Evolutionary conservation across 2,113 vertebrate species (phyloP), one percentile per base, ranked within the genome.

Genomic region (Aleadryas rufinucha): DNA sequence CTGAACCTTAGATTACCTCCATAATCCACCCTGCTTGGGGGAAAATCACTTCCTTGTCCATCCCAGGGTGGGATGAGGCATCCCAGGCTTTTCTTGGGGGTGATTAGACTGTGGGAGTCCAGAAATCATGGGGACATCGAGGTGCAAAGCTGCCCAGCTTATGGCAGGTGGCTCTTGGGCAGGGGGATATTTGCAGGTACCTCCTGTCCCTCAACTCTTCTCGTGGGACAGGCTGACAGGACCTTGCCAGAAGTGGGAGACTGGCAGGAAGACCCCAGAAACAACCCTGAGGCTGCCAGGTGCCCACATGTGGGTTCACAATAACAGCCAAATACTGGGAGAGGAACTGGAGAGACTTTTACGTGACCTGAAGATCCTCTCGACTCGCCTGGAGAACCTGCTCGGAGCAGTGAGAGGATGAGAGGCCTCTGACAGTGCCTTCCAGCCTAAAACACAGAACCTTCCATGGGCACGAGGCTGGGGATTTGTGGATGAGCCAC

Each of bases 261-360:
- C 6, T 0, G 1, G 19, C 53, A 28, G 47, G 47, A 44, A 85
- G 21, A 35, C 16, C 50, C 22, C n/a, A 1, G 11, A 21, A 52
- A 10, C 44, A n/a, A 8, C 63, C 56, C 63, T 7, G 16, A 33
- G 28, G n/a, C n/a, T 39, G n/a, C 28, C 27, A 5, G 54, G n/a
- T 35, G 60, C 57, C 45, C 41, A 10, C 41, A 1, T 1, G 7
- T 5, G 47, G 17, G 23, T 56, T 27, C 13, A 12, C 20, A 26
- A 3, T 27, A 12, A 1, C 27, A 28, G 4, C 3, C 33, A 21
- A 6, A 20, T 2, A 2, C 5, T 1, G 19, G 49, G 35, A 28
- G 3, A 21, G n/a, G 50, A 47, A 19, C 5, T 7, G 26, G 17
- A 24, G 66, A 12, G 26, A 1, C 3, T n/a, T 68, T 33, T 13